Base-by-base conservation (phyloP, 2,888 invertebrate genomes). In the Clunio marinus region DNA sequence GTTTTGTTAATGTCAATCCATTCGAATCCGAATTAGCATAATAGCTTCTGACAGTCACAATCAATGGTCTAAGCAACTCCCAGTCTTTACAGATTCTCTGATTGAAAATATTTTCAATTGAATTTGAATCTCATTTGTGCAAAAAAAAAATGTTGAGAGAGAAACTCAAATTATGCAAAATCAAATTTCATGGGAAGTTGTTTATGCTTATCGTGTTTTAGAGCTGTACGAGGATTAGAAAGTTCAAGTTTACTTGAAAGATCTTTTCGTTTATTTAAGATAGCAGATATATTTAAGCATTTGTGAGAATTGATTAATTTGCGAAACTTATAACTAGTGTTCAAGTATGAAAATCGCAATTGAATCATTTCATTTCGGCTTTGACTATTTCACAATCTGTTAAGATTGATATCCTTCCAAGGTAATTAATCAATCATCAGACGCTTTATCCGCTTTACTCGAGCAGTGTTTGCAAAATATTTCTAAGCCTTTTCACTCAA, bases 151-250 rank as follows among this genome's bases (percentile, higher is more conserved):
- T 32, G 32, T 32, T 8, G 32, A 32, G 32, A 41, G 15, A n/a
- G 3, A 51, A 51, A 2, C n/a, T n/a, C 51, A 15, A 22, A 20
- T 51, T 51, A 51, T 51, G 51, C 51, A 51, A 51, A 51, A 51
- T 51, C 51, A 51, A 51, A 51, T 51, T 51, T 51, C 51, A 51
- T 51, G 51, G n/a, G 51, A 51, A 51, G 22, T 20, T 51, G 22
- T 17, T 51, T 51, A 51, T 20, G 51, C 2, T 51, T 20, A 51
- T 17, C 51, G 41, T 7, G 2, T n/a, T 41, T 8, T 7, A n/a
- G 41, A 41, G 2, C 13, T 51, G 41, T n/a, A 51, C 17, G 17
- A 51, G 15, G 17, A 20, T 51, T 51, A 41, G 41, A 41, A 41
- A 41, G 41, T 15, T 13, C 10, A 13, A n/a, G 41, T 41, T 10